phyloP scores from a whole-genome alignment of 2,797 vertebrate genomes.

The Naso thynnoides region DNA sequence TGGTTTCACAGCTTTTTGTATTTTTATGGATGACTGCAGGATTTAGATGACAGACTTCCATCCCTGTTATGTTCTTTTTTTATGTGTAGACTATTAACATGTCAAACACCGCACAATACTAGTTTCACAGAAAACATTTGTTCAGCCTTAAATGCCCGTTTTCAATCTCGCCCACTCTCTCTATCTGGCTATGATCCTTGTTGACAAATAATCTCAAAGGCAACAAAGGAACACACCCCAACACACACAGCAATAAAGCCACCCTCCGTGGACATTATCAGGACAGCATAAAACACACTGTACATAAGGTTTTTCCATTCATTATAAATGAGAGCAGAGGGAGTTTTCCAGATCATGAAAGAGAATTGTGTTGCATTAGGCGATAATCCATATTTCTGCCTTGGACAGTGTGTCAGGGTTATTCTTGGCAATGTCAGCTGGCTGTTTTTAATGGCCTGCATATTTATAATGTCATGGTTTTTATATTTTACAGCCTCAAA shows the following conservation, averaged over 20 bases:
- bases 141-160: conserved; percentile 10
- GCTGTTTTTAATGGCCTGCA: conserved; percentile 78
- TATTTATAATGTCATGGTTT: conserved; percentile 82
- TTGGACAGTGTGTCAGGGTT: conserved; percentile 67
- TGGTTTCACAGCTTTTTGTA: background rate
- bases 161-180: conserved; percentile 14
- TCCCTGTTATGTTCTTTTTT: too few species aligned
- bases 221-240: conserved; percentile 24
- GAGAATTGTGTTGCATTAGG: conserved; percentile 75
- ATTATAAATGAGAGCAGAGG: conserved; percentile 70
- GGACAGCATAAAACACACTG: conserved; percentile 49
- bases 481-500: conserved; percentile 80
- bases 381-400: conserved; percentile 75
- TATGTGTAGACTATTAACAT: background rate
- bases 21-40: background rate
- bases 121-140: conserved; percentile 5
- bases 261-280: conserved; percentile 57
- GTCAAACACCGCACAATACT: background rate
- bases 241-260: conserved; percentile 46
- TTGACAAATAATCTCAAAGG: conserved; percentile 35
- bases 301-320: conserved; percentile 70
- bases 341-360: conserved; percentile 74
- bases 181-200: conserved; percentile 36
- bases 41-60: too few species aligned
- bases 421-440: conserved; percentile 78